Evolutionary conservation across 2,888 invertebrate genomes (phyloP).

Genomic region (Eupithecia abbreviata): DNA sequence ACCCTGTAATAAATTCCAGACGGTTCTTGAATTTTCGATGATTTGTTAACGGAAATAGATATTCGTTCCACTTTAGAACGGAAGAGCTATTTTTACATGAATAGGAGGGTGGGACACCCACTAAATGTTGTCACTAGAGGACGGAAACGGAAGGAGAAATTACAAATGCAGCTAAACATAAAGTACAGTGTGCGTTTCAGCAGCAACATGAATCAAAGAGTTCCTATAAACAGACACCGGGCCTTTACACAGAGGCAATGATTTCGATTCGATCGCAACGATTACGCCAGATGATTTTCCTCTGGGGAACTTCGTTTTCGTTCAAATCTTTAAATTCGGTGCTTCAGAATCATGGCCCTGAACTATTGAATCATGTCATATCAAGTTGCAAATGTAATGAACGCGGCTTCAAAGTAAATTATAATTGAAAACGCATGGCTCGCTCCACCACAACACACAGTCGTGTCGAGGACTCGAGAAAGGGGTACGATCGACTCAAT

Average conservation of each 20-base stretch:
- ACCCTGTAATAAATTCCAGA: not conserved
- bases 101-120: constrained; percentile 6
- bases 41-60: constrained; percentile 25
- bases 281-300: not conserved
- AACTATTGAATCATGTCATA: constrained; percentile 16
- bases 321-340: not conserved
- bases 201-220: not conserved
- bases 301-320: not conserved
- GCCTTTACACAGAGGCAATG: not conserved
- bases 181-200: not conserved
- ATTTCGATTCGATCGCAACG: not conserved
- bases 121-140: not conserved
- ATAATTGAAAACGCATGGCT: constrained; percentile 38
- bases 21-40: constrained; percentile 17
- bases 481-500: constrained; percentile 52
- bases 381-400: constrained; percentile 25
- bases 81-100: constrained; percentile 22
- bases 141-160: not conserved
- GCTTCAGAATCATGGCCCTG: not conserved
- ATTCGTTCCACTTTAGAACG: not conserved
- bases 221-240: not conserved
- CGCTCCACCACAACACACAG: constrained; percentile 47
- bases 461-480: constrained; percentile 57
- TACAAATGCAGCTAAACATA: not conserved
- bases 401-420: constrained; percentile 27